A percentile compares a stretch with the other conserved stretches of the same genome.
These are phyloP conservation scores for Clarias laeviceps DNA, from an alignment of 2,797 vertebrate species.

Conservation along the genomic window DNA sequence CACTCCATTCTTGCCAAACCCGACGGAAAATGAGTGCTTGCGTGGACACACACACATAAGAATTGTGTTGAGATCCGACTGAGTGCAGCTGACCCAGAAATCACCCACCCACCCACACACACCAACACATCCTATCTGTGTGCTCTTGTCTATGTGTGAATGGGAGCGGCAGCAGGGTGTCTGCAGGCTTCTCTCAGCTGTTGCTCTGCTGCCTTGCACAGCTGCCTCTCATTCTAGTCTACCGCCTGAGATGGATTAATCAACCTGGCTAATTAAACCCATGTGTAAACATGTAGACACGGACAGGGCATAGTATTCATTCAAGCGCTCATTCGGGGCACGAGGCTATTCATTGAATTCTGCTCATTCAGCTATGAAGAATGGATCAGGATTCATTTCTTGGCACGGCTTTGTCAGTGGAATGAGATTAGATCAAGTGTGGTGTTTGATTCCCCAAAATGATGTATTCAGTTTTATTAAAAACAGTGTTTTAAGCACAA, in stretches of 20 bases:
- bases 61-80: conserved; percentile 15
- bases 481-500: background rate
- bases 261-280: conserved; percentile 42
- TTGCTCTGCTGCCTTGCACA: conserved; percentile 32
- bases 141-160: conserved; percentile 43
- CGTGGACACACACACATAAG: conserved; percentile 4
- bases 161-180: conserved; percentile 47
- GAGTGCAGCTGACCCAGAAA: conserved; percentile 37
- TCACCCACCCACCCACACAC: conserved; percentile 20
- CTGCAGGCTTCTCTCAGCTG: conserved; percentile 42
- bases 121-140: conserved; percentile 36
- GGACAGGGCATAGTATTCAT: background rate
- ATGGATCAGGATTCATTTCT: background rate
- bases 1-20: conserved; percentile 20
- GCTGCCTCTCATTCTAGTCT: conserved; percentile 20
- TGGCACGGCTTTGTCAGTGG: background rate
- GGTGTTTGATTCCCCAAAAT: background rate
- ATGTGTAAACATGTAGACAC: conserved; percentile 20
- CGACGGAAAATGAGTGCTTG: conserved; percentile 31
- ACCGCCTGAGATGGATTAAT: conserved; percentile 37
- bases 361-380: conserved; percentile 21
- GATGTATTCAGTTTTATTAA: background rate
- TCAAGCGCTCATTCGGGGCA: background rate
- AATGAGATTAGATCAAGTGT: background rate
- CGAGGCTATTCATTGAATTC: conserved; percentile 1